A percentile compares a stretch with the other conserved stretches of the same genome.
phyloP scores from a whole-genome alignment of 2,888 invertebrate genomes.

The Venusia cambrica region DNA sequence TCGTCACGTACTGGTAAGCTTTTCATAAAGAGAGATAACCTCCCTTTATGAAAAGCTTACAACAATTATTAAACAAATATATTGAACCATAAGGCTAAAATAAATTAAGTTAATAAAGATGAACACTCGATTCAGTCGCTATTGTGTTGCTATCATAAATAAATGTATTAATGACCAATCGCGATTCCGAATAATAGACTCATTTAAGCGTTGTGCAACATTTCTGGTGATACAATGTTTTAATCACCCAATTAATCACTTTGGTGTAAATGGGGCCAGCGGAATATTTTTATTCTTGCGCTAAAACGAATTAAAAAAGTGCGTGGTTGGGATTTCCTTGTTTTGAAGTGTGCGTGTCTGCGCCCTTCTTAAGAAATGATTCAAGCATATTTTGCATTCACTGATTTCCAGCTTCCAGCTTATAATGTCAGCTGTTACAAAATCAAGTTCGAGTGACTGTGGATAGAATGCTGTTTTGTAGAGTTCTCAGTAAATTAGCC shows the following conservation, averaged over 20 bases:
- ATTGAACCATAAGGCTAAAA: constrained; percentile 1
- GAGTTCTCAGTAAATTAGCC: too few relatives aligned
- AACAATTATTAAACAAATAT: too few relatives aligned
- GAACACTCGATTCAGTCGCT: constrained; percentile 3
- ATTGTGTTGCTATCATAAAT: constrained; percentile 1
- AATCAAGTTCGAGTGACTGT: neutral
- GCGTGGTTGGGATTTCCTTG: constrained; percentile 20
- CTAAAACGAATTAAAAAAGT: constrained; percentile 11
- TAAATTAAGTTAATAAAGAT: constrained; percentile 5
- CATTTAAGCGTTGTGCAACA: constrained; percentile 2
- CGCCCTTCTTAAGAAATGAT: too few relatives aligned
- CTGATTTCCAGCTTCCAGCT: too few relatives aligned
- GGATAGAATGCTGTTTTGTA: constrained; percentile 3
- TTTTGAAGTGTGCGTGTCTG: constrained; percentile 10
- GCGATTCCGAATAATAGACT: constrained; percentile 4
- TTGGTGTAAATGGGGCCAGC: constrained; percentile 25
- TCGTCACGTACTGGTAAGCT: too few relatives aligned
- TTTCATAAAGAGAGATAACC: too few relatives aligned
- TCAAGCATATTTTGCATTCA: too few relatives aligned
- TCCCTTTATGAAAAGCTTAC: too few relatives aligned
- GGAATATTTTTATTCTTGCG: constrained; percentile 24
- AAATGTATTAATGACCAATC: constrained; percentile 4
- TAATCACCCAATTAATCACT: constrained; percentile 3
- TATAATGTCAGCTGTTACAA: too few relatives aligned
- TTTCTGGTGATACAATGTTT: constrained; percentile 9